phyloP scores from a whole-genome alignment of 2,113 vertebrate genomes.

The Ageneiosus marmoratus region DNA sequence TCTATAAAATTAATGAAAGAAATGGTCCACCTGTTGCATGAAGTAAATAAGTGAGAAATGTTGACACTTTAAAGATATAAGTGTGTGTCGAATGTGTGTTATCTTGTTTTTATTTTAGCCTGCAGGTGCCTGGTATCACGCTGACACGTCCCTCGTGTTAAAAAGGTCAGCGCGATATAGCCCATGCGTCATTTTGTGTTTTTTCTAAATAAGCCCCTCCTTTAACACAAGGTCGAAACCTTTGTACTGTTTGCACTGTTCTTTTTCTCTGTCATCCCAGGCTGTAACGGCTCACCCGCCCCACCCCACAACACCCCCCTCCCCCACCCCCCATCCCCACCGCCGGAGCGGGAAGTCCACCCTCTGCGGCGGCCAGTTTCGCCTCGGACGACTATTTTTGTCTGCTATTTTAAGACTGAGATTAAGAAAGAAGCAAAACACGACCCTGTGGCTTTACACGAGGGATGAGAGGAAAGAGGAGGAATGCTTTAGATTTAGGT shows the following conservation, averaged over 20 bases:
- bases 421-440: conserved; percentile 23
- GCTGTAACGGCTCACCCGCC: neutral
- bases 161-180: conserved; percentile 24
- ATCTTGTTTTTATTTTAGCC: neutral
- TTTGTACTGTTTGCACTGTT: neutral
- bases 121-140: conserved; percentile 1
- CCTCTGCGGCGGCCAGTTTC: neutral
- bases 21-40: neutral
- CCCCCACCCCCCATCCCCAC: neutral
- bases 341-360: conserved; percentile 20
- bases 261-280: neutral
- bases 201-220: conserved; percentile 4
- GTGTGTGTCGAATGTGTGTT: neutral
- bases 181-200: neutral
- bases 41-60: neutral
- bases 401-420: neutral
- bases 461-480: neutral
- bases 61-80: neutral
- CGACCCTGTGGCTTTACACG: conserved; percentile 1
- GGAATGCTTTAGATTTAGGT: conserved; percentile 12
- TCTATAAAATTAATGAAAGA: neutral
- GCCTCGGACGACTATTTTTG: neutral
- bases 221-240: neutral
- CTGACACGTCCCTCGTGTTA: conserved; percentile 2
- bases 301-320: neutral